phyloP scores from a whole-genome alignment of 2,888 invertebrate species.

The Gymnosoma rotundatum region DNA sequence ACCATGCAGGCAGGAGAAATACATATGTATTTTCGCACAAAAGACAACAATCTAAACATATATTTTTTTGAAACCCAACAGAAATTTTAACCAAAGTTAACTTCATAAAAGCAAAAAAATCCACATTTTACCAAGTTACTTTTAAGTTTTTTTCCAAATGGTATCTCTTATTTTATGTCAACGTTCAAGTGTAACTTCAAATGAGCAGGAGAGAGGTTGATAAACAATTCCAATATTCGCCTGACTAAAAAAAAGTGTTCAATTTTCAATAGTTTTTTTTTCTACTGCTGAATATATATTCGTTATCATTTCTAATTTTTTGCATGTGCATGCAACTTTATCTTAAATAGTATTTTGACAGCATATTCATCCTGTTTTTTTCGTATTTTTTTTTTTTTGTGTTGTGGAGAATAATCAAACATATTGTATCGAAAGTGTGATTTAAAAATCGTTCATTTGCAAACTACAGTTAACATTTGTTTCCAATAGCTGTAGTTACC shows the following conservation, averaged over 20 bases:
- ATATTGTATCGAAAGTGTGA: conserved; percentile 44
- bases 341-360: conserved; percentile 15
- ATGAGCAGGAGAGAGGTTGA: too few species aligned
- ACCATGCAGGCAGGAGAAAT: too few species aligned
- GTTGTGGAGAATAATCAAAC: conserved; percentile 22
- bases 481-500: background rate
- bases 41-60: too few species aligned
- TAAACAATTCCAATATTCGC: too few species aligned
- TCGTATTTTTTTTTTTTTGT: background rate
- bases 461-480: conserved; percentile 9
- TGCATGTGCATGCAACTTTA: background rate
- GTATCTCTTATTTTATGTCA: too few species aligned
- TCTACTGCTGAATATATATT: background rate
- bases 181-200: too few species aligned
- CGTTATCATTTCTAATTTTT: conserved; percentile 3
- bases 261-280: conserved; percentile 10
- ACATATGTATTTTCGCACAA: too few species aligned
- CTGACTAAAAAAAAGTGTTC: conserved; percentile 9
- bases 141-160: too few species aligned
- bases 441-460: conserved; percentile 4
- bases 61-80: too few species aligned
- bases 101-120: too few species aligned
- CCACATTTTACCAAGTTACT: too few species aligned
- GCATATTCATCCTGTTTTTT: background rate
- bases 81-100: too few species aligned